Evolutionary conservation across 2,888 invertebrate genomes (phyloP).

Genomic region (Norana najaformis): DNA sequence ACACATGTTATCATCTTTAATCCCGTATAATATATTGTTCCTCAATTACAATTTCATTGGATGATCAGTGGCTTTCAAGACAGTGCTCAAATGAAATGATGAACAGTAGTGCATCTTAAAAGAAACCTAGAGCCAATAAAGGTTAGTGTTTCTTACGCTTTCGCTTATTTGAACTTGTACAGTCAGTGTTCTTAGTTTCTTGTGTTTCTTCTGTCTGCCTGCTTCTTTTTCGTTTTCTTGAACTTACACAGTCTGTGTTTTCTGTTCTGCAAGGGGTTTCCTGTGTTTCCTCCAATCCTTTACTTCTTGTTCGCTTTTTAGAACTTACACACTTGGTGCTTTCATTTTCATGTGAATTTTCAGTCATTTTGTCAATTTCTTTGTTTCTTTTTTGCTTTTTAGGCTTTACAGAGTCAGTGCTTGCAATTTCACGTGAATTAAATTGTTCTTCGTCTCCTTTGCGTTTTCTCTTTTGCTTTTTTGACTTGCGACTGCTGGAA

Average conservation of each 20-base stretch:
- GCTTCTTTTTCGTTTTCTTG: neutral
- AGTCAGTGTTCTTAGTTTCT: neutral
- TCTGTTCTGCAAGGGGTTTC: neutral
- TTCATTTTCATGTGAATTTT: neutral
- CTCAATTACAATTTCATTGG: neutral
- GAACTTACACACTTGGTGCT: conserved; percentile 30
- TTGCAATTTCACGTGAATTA: conserved; percentile 24
- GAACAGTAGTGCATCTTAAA: neutral
- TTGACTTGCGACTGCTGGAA: conserved; percentile 32
- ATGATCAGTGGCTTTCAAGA: neutral
- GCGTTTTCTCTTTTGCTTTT: conserved; percentile 28
- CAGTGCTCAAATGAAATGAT: neutral
- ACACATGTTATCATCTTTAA: too few species aligned
- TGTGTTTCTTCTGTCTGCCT: neutral
- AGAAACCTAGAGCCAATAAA: neutral
- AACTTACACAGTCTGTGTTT: neutral
- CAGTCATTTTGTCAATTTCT: neutral
- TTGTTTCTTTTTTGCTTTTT: conserved; percentile 2
- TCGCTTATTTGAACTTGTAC: neutral
- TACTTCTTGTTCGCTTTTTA: conserved; percentile 30
- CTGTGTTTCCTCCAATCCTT: conserved; percentile 4
- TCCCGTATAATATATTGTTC: neutral
- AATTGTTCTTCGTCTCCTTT: conserved; percentile 31
- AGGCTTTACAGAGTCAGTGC: neutral
- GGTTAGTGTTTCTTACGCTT: neutral